Percentiles rank a stretch among this genome's conserved stretches.
Conservation (phyloP, 2,113 vertebrate species). For the Ifrita kowaldi region DNA sequence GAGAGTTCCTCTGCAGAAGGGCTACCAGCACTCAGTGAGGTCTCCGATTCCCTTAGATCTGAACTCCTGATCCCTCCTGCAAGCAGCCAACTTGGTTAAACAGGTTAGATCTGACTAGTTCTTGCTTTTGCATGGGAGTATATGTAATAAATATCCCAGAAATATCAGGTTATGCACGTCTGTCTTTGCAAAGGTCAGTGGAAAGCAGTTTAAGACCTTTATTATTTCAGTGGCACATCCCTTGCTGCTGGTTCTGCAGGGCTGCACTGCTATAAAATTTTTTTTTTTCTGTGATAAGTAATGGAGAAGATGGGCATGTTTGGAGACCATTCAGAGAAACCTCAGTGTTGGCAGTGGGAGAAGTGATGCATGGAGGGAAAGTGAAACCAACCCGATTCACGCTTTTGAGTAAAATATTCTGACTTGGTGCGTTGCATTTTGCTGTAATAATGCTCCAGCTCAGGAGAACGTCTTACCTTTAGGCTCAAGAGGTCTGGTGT, state of each 20-base stretch:
- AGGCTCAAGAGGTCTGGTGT: not conserved
- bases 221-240: not conserved
- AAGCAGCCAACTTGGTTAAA: not conserved
- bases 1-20: not conserved
- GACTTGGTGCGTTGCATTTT: not conserved
- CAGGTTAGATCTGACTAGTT: not conserved
- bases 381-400: fast-evolving
- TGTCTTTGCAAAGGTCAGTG: not conserved
- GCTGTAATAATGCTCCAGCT: not conserved
- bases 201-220: not conserved
- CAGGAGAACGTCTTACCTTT: not conserved
- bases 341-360: not conserved
- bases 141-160: not conserved
- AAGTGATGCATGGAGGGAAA: not conserved
- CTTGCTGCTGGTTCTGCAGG: not conserved
- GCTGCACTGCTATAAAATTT: not conserved
- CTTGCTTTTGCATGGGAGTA: not conserved
- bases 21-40: not conserved
- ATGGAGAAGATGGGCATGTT: not conserved
- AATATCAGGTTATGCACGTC: not conserved
- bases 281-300: not conserved
- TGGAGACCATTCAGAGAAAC: not conserved
- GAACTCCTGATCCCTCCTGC: not conserved
- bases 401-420: not conserved
- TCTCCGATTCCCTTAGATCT: not conserved